These are phyloP conservation scores for Syngnathus typhle DNA, from an alignment of 2,113 vertebrate species.

Conservation along the genomic window DNA sequence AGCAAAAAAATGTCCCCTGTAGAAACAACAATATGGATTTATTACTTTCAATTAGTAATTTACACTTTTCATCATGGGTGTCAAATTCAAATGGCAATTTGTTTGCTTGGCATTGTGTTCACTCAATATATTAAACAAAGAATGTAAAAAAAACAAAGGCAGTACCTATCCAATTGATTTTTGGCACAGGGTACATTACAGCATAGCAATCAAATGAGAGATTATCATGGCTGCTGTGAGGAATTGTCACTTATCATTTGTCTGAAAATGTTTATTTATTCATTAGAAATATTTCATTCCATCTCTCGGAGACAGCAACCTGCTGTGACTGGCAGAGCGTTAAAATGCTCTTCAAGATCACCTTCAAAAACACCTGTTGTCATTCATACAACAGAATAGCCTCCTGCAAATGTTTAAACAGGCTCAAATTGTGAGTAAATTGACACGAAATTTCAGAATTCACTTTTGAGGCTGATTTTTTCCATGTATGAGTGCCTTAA, in stretches of 20 bases:
- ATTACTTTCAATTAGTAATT: not conserved
- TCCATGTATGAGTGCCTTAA: not conserved
- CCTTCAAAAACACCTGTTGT: no score
- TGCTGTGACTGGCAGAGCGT: not conserved
- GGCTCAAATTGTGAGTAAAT: not conserved
- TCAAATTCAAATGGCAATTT: not conserved
- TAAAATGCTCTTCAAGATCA: not conserved
- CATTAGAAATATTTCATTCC: not conserved
- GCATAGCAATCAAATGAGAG: no score
- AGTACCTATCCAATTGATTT: no score
- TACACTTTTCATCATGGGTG: not conserved
- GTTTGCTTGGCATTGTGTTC: not conserved
- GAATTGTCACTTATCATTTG: no score
- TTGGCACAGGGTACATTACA: no score
- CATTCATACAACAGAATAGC: not conserved
- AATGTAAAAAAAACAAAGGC: no score
- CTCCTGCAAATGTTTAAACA: no score
- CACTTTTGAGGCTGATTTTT: not conserved
- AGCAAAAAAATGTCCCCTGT: conserved; percentile 74
- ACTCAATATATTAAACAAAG: no score
- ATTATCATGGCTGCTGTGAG: no score
- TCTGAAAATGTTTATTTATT: not conserved
- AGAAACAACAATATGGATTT: not conserved
- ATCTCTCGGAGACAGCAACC: not conserved
- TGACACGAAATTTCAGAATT: not conserved